phyloP scores from a whole-genome alignment of 2,888 invertebrate genomes.

The Caenorhabditis angaria region DNA sequence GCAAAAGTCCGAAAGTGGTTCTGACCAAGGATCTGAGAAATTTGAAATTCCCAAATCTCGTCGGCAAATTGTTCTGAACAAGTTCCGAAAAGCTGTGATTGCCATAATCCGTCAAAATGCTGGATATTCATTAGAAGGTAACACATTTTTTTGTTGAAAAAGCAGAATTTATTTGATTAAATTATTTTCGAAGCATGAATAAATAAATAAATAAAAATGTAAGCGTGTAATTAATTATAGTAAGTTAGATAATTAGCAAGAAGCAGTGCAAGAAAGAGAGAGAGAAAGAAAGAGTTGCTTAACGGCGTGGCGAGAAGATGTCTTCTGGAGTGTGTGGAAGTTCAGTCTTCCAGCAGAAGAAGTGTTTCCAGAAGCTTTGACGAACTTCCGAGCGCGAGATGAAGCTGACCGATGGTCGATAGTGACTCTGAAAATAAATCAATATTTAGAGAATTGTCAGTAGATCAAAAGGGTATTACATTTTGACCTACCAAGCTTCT shows the following conservation, averaged over 20 bases:
- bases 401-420: not conserved
- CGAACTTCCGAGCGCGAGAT: not conserved
- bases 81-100: not conserved
- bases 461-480: too few relatives aligned
- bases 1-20: too few relatives aligned
- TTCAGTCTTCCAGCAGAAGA: not conserved
- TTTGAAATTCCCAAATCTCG: not conserved
- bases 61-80: not conserved
- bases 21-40: too few relatives aligned
- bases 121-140: not conserved
- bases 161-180: too few relatives aligned
- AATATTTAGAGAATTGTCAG: not conserved
- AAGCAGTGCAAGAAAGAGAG: not conserved
- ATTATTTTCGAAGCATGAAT: too few relatives aligned
- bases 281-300: too few relatives aligned
- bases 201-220: not conserved
- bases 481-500: not conserved
- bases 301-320: not conserved
- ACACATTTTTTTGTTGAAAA: too few relatives aligned
- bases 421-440: not conserved
- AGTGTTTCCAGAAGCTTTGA: not conserved
- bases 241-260: too few relatives aligned
- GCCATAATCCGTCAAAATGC: not conserved
- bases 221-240: too few relatives aligned
- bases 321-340: not conserved